Evolutionary conservation across 2,797 vertebrate species (phyloP), one percentile per base, ranked within the genome.

Genomic region (Manis crassicaudata): DNA sequence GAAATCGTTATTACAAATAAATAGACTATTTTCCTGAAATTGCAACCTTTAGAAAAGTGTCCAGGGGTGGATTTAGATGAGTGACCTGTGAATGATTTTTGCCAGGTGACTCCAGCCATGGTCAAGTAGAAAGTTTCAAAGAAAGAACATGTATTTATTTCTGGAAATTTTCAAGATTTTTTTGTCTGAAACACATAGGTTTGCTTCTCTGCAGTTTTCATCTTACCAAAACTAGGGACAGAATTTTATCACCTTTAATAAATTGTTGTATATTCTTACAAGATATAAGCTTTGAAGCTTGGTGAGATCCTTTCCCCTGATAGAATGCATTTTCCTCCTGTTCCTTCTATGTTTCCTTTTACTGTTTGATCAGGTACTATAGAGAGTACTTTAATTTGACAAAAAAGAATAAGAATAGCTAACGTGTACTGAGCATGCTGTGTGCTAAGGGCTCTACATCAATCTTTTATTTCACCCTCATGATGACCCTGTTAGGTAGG

Each of bases 121-220:
- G 2, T 94, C 50, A 95, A 89, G 56, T 56, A 80, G 84, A 82
- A 97, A 95, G 60, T 87, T 68, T 96, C 54, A 65, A 81, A 90
- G 52, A 37, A 94, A 85, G 54, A 93, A 46, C 4, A 6, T 75
- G 13, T 82, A 68, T 62, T 86, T 94, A 32, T 77, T 88, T 75
- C 67, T 40, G 2, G 46, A 83, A 70, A 83, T 72, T 29, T 91
- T 76, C 20, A 83, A 65, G 40, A 72, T 70, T 89, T 40, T 75
- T 1, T 46, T 62, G 6, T 81, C 37, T 96, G 1, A 75, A 90
- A 73, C 56, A 67, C 11, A 54, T 27, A 56, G 12, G 0, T 68
- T 92, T 92, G 56, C 56, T 85, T 72, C 82, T 96, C n/a, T 85
- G 9, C 37, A 92, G 46, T 54, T 83, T 96, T 79, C 52, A 58